These are phyloP conservation scores for Microtus richardsoni DNA, from an alignment of 2,113 vertebrate genomes.

Conservation along the genomic window DNA sequence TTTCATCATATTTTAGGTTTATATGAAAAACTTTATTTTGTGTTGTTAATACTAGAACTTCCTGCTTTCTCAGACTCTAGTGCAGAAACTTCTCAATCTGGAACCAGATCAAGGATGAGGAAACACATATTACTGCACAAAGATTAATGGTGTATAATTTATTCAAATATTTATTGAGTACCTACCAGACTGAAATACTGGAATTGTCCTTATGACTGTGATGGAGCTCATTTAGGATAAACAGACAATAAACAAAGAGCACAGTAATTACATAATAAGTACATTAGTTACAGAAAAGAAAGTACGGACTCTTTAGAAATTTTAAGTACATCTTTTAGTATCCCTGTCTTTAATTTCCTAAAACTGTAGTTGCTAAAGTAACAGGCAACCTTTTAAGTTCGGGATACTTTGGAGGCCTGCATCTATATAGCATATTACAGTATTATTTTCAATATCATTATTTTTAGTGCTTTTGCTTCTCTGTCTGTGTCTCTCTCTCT, in stretches of 20 bases:
- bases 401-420: not conserved
- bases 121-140: not conserved
- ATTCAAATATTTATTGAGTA: constrained; percentile 46
- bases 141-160: not conserved
- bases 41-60: not conserved
- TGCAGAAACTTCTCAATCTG: not conserved
- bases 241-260: not conserved
- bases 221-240: not conserved
- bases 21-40: not conserved
- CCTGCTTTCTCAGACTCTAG: not conserved
- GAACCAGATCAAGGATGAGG: not conserved
- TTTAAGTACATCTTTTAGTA: not conserved
- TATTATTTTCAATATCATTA: not conserved
- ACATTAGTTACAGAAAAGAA: constrained; percentile 13
- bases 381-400: not conserved
- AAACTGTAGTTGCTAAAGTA: not conserved
- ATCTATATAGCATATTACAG: not conserved
- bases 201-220: not conserved
- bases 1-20: not conserved
- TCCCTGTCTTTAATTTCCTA: not conserved
- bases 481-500: not conserved
- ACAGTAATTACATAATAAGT: not conserved
- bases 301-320: not conserved
- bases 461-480: not conserved
- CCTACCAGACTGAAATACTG: not conserved